Conservation (phyloP, 2,888 invertebrate species). For the Drosophila anomalata region DNA sequence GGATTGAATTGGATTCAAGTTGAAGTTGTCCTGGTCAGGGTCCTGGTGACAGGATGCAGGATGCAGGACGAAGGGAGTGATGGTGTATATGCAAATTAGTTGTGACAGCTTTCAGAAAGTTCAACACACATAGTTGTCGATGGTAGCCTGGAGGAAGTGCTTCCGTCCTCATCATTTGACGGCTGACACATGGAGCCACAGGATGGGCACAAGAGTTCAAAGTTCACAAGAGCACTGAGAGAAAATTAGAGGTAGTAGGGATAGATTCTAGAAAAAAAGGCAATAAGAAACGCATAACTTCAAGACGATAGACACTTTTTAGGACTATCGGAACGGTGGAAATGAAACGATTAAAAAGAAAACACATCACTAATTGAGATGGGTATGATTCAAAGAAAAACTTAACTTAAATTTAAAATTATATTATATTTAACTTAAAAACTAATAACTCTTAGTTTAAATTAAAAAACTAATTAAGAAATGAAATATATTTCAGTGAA, state of each 20-base stretch:
- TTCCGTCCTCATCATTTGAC: constrained; percentile 28
- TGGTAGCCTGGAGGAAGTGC: constrained; percentile 27
- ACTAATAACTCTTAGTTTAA: too few species aligned
- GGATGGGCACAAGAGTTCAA: constrained; percentile 31
- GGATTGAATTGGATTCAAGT: constrained; percentile 2
- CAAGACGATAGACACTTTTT: too few species aligned
- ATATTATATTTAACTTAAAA: background rate
- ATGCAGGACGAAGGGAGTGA: constrained; percentile 4
- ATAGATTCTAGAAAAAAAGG: too few species aligned
- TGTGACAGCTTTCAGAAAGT: constrained; percentile 78
- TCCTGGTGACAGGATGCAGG: background rate
- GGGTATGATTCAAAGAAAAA: too few species aligned
- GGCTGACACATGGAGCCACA: constrained; percentile 20
- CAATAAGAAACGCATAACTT: too few species aligned
- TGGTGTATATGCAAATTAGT: constrained; percentile 71
- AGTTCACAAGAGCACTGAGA: constrained; percentile 51
- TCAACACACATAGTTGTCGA: constrained; percentile 72
- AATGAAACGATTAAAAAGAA: too few species aligned
- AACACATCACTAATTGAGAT: too few species aligned
- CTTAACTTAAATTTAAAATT: too few species aligned
- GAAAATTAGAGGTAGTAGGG: background rate
- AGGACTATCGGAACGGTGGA: too few species aligned
- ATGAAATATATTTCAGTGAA: background rate
- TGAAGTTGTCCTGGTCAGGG: background rate
- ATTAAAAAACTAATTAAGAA: background rate